Conservation (phyloP, 2,113 vertebrate genomes). For the Hyaena hyaena region DNA sequence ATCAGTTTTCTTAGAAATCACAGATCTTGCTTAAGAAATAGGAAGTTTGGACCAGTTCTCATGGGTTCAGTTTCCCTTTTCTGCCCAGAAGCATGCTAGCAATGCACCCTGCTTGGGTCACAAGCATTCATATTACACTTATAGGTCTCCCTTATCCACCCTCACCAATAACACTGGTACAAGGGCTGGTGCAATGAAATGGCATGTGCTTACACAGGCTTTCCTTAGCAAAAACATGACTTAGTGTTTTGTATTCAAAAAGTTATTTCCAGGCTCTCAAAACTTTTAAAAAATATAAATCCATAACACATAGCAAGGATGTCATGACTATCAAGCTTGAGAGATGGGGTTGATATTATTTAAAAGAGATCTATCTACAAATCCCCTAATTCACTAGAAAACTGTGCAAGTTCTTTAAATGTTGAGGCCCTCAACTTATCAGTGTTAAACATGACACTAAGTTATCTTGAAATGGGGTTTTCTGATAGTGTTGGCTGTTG, state of each 20-base stretch:
- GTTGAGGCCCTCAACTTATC: background rate
- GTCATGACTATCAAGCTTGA: background rate
- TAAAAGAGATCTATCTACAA: background rate
- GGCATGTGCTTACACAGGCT: background rate
- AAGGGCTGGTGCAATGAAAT: background rate
- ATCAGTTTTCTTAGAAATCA: conserved; percentile 58
- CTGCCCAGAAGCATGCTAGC: background rate
- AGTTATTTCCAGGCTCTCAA: background rate
- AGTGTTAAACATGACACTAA: background rate
- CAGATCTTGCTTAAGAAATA: conserved; percentile 35
- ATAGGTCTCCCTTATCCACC: background rate
- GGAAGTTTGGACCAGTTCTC: conserved; percentile 43
- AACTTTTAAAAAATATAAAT: conserved; percentile 28
- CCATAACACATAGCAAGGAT: background rate
- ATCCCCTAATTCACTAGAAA: background rate
- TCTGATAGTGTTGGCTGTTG: background rate
- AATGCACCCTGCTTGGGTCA: background rate
- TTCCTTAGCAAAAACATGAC: conserved; percentile 6
- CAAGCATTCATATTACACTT: background rate
- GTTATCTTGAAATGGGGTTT: background rate
- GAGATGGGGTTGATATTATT: background rate
- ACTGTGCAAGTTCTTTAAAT: background rate
- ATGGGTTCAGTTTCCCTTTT: background rate
- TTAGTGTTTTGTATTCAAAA: background rate
- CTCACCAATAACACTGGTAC: background rate